A percentile compares a stretch with the other conserved stretches of the same genome.
These are phyloP conservation scores for Picus viridis DNA, from an alignment of 2,797 vertebrate genomes.

Conservation along the genomic window DNA sequence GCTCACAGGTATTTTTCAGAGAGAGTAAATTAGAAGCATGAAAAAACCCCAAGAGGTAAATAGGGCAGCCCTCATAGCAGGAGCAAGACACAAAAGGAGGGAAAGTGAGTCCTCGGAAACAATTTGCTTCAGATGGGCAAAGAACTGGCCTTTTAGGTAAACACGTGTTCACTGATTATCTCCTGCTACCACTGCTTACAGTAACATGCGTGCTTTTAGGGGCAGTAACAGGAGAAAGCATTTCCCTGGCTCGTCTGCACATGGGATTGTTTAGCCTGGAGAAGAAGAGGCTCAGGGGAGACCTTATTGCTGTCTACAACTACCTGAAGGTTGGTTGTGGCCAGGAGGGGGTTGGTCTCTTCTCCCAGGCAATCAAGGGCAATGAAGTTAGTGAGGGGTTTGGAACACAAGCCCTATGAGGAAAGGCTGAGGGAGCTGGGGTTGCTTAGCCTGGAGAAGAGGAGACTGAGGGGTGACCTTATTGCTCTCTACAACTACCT, in stretches of 20 bases:
- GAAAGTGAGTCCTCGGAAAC: not conserved
- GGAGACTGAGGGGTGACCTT: no score
- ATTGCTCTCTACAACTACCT: no score
- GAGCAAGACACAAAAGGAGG: not conserved
- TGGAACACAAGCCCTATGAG: no score
- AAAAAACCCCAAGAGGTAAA: slow-evolving; percentile 4
- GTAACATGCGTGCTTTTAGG: not conserved
- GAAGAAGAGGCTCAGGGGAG: no score
- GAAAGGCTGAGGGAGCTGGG: no score
- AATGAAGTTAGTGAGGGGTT: no score
- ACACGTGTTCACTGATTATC: not conserved
- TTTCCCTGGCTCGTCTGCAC: not conserved
- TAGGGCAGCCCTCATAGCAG: not conserved
- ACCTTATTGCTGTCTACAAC: no score
- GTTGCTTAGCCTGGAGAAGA: no score
- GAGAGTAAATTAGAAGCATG: slow-evolving; percentile 7
- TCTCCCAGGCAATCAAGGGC: no score
- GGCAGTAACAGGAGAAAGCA: not conserved
- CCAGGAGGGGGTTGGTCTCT: no score
- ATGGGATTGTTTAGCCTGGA: no score
- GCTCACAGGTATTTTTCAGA: slow-evolving; percentile 55
- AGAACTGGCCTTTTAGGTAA: not conserved
- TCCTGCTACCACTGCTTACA: not conserved
- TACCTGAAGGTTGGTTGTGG: no score
- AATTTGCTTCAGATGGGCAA: not conserved